phyloP scores from a whole-genome alignment of 2,888 invertebrate species.

The Vanessa cardui region DNA sequence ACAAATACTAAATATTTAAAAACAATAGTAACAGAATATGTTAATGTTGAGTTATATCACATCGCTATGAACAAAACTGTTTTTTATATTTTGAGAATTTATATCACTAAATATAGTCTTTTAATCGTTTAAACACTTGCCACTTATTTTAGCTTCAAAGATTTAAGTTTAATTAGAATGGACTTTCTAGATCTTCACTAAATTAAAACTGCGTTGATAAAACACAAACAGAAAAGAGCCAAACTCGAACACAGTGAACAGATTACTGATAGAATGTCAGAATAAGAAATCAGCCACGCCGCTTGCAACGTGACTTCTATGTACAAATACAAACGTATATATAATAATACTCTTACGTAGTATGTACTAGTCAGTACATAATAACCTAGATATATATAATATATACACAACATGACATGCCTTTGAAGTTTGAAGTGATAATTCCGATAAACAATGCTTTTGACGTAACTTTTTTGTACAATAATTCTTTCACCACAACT shows the following conservation, averaged over 20 bases:
- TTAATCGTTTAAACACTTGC: constrained; percentile 4
- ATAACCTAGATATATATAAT: constrained; percentile 2
- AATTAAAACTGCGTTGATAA: constrained; percentile 36
- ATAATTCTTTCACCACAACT: no score
- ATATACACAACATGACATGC: neutral
- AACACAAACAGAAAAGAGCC: constrained; percentile 33
- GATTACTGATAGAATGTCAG: constrained; percentile 37
- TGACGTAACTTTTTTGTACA: no score
- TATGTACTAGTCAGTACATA: neutral
- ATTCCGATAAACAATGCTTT: no score
- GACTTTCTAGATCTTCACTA: constrained; percentile 39
- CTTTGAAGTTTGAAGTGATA: no score
- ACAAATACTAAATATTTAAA: neutral
- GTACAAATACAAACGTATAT: constrained; percentile 13
- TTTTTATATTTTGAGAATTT: neutral
- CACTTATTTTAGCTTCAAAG: neutral
- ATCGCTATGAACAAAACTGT: neutral
- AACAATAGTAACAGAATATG: neutral
- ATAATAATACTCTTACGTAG: constrained; percentile 1
- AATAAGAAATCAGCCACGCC: constrained; percentile 70
- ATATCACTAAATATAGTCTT: neutral
- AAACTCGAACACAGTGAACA: constrained; percentile 31
- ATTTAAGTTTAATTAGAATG: neutral
- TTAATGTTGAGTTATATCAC: constrained; percentile 4
- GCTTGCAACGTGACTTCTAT: constrained; percentile 84